Evolutionary conservation across 2,797 vertebrate genomes (phyloP).

Genomic region (Picus viridis): DNA sequence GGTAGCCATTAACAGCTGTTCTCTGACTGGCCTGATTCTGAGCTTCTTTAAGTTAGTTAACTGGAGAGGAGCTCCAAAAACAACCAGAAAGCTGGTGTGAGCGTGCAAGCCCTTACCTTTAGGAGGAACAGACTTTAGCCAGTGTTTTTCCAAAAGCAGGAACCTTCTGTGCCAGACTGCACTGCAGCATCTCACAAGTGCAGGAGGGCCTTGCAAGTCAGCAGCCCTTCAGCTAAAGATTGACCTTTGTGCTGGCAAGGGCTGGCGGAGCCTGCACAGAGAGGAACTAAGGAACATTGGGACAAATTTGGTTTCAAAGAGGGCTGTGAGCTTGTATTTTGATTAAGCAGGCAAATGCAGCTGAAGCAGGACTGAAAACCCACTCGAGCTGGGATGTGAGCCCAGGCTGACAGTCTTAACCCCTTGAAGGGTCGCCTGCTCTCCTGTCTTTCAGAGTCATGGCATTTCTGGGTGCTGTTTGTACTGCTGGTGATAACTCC

Average conservation of each 20-base stretch:
- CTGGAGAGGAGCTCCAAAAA: constrained; percentile 11
- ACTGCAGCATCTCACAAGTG: constrained; percentile 32
- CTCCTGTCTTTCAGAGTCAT: constrained; percentile 71
- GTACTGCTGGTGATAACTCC: constrained; percentile 67
- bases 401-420: constrained; percentile 37
- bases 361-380: constrained; percentile 11
- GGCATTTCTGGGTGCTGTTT: constrained; percentile 81
- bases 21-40: not conserved
- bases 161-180: constrained; percentile 56
- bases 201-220: constrained; percentile 39
- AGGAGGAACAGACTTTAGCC: not conserved
- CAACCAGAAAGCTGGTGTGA: constrained; percentile 7
- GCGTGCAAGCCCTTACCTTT: not conserved
- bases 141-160: constrained; percentile 41
- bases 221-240: constrained; percentile 23
- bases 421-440: constrained; percentile 59
- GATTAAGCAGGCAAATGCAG: constrained; percentile 24
- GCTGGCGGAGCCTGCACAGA: not conserved
- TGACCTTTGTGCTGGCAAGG: constrained; percentile 37
- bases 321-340: constrained; percentile 23
- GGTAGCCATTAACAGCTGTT: not conserved
- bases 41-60: not conserved
- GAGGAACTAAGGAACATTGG: not conserved
- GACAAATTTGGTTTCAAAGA: constrained; percentile 25
- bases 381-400: not conserved